Evolutionary conservation across 2,888 invertebrate genomes (phyloP), one percentile per base, ranked within the genome.

Genomic region (Atethmia centrago): DNA sequence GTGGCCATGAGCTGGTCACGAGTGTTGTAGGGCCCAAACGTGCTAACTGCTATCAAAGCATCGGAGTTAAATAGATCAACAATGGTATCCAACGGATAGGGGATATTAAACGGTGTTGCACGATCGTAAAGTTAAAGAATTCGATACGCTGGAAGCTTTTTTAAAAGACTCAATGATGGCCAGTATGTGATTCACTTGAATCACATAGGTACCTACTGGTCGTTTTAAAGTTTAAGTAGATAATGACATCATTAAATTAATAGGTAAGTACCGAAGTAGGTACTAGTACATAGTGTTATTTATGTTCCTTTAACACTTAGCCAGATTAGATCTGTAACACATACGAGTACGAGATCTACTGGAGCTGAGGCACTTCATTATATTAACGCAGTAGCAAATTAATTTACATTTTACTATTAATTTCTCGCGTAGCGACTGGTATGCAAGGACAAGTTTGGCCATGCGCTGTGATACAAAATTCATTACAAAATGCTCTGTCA

Each of bases 371-470:
- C n/a, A 40, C 21, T 66, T 19, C 45, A 73, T 66, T 53, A 66
- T n/a, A 51, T 12, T 21, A 73, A 42, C 14, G 28, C 72, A 64
- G 55, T 62, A 40, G 65, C 49, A 56, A 62, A 73, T 77, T 51
- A 62, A 64, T 82, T 51, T 40, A 55, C 31, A 63, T 62, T 53
- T 40, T 55, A 64, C 64, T 21, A 66, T 71, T 70, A 76, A 73
- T 78, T 78, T 61, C 49, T 79, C 69, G 65, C 66, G 64, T 51
- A 67, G 47, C n/a, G n/a, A 71, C 45, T 67, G 84, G 78, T 77
- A 84, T 87, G 79, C 87, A 84, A 84, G 84, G 82, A 67, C 83
- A 82, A 67, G 74, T 77, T 80, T 61, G 68, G 61, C 79, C 61
- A 61, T 77, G 72, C 66, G 68, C 68, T 77, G 70, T 71, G 58